Conservation (phyloP, 1,140 invertebrate genomes). For the Cotesia chilonis region DNA sequence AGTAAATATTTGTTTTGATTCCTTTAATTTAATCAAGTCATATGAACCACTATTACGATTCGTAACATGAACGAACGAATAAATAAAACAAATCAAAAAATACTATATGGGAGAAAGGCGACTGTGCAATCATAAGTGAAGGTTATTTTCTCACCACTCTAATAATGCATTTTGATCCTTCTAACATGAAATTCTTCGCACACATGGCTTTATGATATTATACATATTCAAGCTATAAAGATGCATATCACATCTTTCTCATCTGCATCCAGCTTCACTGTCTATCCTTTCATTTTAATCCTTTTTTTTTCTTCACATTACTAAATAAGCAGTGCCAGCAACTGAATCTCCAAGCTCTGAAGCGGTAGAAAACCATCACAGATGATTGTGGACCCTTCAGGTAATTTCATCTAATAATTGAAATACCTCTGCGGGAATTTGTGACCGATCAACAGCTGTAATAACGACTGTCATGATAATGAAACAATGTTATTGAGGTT, state of each 20-base stretch:
- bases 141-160: slow-evolving; percentile 68
- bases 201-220: slow-evolving; percentile 63
- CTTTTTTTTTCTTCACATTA: not conserved
- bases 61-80: not conserved
- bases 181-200: slow-evolving; percentile 44
- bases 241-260: slow-evolving; percentile 14
- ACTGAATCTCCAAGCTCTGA: slow-evolving; percentile 47
- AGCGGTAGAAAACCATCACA: slow-evolving; percentile 62
- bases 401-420: slow-evolving; percentile 68
- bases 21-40: not conserved
- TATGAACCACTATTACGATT: not conserved
- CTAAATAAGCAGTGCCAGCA: slow-evolving; percentile 8
- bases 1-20: too few species aligned
- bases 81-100: slow-evolving; percentile 13
- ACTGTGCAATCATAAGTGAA: slow-evolving; percentile 68
- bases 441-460: not conserved
- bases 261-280: not conserved
- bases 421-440: slow-evolving; percentile 61
- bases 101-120: slow-evolving; percentile 53
- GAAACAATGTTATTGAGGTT: not conserved
- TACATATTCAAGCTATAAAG: slow-evolving; percentile 46
- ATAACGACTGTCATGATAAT: not conserved
- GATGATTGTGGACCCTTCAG: slow-evolving; percentile 64
- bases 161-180: slow-evolving; percentile 62
- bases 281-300: slow-evolving; percentile 23